Evolutionary conservation across 2,888 invertebrate genomes (phyloP).

Genomic region (Lordiphosa andalusiaca): DNA sequence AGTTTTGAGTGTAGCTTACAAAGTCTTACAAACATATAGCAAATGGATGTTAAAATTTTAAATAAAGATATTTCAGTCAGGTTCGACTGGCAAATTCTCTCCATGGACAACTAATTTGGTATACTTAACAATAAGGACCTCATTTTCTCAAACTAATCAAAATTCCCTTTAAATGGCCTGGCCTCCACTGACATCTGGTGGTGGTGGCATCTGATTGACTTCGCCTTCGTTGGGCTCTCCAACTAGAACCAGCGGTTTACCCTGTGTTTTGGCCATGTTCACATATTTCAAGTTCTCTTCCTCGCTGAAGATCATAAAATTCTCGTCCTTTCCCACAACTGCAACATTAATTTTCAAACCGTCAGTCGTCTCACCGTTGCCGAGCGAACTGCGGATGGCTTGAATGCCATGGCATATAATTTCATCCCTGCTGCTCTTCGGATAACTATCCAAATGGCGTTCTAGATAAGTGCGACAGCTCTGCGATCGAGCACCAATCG

Average conservation of each 20-base stretch:
- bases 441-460: constrained; percentile 90
- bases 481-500: constrained; percentile 98
- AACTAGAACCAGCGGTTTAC: constrained; percentile 56
- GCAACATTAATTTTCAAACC: constrained; percentile 9
- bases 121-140: too few relatives aligned
- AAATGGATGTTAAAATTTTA: too few relatives aligned
- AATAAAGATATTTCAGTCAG: too few relatives aligned
- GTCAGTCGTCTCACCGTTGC: constrained; percentile 89
- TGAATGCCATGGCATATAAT: constrained; percentile 96
- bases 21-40: too few relatives aligned
- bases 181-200: background rate
- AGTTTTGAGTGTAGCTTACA: too few relatives aligned
- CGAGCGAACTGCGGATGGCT: constrained; percentile 96
- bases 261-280: constrained; percentile 61
- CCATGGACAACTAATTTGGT: background rate
- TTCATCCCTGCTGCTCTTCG: constrained; percentile 87
- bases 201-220: constrained; percentile 66
- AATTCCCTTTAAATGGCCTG: too few relatives aligned
- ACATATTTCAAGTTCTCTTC: constrained; percentile 81
- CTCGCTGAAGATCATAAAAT: constrained; percentile 90
- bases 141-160: too few relatives aligned
- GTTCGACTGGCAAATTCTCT: too few relatives aligned
- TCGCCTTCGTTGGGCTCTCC: constrained; percentile 47
- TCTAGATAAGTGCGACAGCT: constrained; percentile 98
- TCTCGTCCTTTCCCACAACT: constrained; percentile 90